Base-by-base conservation (phyloP, 2,113 vertebrate species). In the Pterocles burchelli region DNA sequence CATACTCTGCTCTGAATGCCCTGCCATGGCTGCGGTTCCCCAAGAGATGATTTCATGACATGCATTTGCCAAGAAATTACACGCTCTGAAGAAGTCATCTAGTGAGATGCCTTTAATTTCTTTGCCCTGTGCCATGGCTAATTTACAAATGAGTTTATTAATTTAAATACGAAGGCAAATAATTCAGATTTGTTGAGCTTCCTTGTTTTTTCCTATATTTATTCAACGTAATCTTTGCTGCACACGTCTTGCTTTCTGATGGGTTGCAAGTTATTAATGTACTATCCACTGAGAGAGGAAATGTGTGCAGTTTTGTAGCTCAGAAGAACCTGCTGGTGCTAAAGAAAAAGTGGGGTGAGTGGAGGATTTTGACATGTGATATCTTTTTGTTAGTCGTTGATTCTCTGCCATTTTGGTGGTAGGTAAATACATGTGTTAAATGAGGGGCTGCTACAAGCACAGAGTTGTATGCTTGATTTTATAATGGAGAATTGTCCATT, bases 101-200 rank as follows among this genome's bases (percentile, higher is more conserved):
- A 54, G 54, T 82, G 58, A 90, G 58, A 83, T 79, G 66, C 45
- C 25, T 92, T 41, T 85, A 36, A 90, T 93, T 95, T 95, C 73
- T 87, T 78, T 87, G 33, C 61, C 24, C 9, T 63, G 25, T 87
- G 48, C 94, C 28, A 4, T 92, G 65, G 31, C 84, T 95, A 91
- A 95, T 97, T 90, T 70, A 95, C 45, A 89, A 96, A 95, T 91
- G 6, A 91, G 77, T 95, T 95, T 91, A 96, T 94, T 96, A 87
- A 92, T 92, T 96, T 95, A 94, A 94, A 78, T 91, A 87, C 0
- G 15, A 75, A 90, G 80, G 72, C 96, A 95, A 71, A 61, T 92
- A 92, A 92, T 92, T 95, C 65, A 87, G 48, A 91, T 97, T 95
- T 89, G 65, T 66, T 94, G 36, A 94, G 83, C 89, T 96, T 92